Evolutionary conservation across 2,888 invertebrate genomes (phyloP).

Genomic region (Artemia sinica): DNA sequence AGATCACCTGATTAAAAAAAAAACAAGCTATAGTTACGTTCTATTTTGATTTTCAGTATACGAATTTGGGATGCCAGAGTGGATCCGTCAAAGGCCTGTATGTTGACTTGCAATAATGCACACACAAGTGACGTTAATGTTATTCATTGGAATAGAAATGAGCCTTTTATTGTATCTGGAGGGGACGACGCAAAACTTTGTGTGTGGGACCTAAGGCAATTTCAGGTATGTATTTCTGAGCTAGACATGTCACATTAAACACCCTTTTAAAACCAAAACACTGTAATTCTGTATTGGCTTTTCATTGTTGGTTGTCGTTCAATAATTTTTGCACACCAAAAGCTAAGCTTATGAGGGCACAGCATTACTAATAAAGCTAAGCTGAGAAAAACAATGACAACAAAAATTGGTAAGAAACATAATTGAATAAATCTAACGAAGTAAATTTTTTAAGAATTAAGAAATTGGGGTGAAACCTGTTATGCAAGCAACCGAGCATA

Average conservation of each 20-base stretch:
- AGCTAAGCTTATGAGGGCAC: background rate
- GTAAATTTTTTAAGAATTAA: no score
- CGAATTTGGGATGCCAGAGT: conserved; percentile 90
- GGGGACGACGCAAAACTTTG: conserved; percentile 89
- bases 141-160: conserved; percentile 83
- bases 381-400: no score
- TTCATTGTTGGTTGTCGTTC: background rate
- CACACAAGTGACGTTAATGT: conserved; percentile 91
- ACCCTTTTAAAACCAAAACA: no score
- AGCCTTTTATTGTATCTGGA: conserved; percentile 78
- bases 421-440: no score
- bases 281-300: no score
- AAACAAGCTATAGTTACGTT: no score
- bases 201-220: conserved; percentile 85
- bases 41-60: conserved; percentile 38
- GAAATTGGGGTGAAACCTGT: no score
- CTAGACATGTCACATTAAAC: background rate
- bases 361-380: no score
- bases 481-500: no score
- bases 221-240: conserved; percentile 38
- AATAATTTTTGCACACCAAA: background rate
- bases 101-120: conserved; percentile 65
- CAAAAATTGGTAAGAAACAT: no score
- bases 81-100: conserved; percentile 69
- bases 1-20: no score